A percentile compares a stretch with the other conserved stretches of the same genome.
phyloP scores from a whole-genome alignment of 1,140 invertebrate genomes.

The Zaprionus ornatus region DNA sequence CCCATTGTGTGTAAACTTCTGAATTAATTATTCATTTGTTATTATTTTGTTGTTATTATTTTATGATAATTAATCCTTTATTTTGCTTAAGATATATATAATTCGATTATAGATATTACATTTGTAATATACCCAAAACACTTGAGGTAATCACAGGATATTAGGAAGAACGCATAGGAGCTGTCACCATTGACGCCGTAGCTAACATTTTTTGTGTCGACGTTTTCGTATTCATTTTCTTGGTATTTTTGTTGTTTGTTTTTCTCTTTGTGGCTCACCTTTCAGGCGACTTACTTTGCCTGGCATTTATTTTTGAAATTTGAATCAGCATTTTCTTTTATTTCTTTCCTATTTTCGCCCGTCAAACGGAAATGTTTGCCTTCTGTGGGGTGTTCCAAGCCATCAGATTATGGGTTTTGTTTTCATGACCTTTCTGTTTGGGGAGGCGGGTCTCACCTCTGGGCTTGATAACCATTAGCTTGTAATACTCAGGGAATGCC shows the following conservation, averaged over 20 bases:
- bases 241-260: slow-evolving; percentile 18
- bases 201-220: slow-evolving; percentile 43
- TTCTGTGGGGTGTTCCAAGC: slow-evolving; percentile 40
- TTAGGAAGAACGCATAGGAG: slow-evolving; percentile 13
- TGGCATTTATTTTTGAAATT: slow-evolving; percentile 68
- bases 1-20: not conserved
- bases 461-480: slow-evolving; percentile 43
- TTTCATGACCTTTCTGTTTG: slow-evolving; percentile 65
- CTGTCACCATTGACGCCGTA: slow-evolving; percentile 26
- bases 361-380: slow-evolving; percentile 59
- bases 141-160: slow-evolving; percentile 8
- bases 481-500: slow-evolving; percentile 19
- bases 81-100: too few relatives aligned
- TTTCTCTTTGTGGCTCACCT: slow-evolving; percentile 20
- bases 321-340: slow-evolving; percentile 57
- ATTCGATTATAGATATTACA: too few relatives aligned
- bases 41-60: too few relatives aligned
- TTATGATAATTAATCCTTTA: too few relatives aligned
- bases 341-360: slow-evolving; percentile 47
- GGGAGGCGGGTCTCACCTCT: slow-evolving; percentile 12
- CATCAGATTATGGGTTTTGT: slow-evolving; percentile 56
- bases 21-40: not conserved
- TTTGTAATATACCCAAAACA: slow-evolving; percentile 1
- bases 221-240: slow-evolving; percentile 53
- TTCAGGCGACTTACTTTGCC: slow-evolving; percentile 37